phyloP scores from a whole-genome alignment of 2,113 vertebrate species.

The Dryoscopus gambensis region DNA sequence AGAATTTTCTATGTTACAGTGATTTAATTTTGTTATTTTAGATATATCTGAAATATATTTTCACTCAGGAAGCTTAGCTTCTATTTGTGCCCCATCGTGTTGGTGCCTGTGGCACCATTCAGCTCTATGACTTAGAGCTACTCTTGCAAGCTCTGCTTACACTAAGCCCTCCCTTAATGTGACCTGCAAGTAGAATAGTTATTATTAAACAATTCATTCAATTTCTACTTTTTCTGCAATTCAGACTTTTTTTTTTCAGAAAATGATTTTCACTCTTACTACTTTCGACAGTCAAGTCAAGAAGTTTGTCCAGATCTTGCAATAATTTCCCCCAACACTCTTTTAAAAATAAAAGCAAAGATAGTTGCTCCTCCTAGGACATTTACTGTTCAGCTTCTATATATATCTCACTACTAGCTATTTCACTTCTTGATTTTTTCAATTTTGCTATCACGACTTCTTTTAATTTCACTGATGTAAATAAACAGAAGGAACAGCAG shows the following conservation, averaged over 20 bases:
- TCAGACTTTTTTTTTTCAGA: background rate
- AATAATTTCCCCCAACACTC: background rate
- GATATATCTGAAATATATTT: background rate
- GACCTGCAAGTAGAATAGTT: background rate
- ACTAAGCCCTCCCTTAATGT: background rate
- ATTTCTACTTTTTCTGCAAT: background rate
- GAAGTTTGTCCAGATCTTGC: background rate
- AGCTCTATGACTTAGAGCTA: rapidly evolving
- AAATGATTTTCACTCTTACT: background rate
- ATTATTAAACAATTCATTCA: background rate
- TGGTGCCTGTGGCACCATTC: background rate
- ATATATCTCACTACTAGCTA: background rate
- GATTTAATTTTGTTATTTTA: background rate
- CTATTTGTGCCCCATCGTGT: background rate
- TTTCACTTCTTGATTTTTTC: background rate
- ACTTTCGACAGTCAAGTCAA: background rate
- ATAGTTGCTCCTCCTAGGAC: background rate
- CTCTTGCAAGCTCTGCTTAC: background rate
- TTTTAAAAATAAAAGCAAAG: background rate
- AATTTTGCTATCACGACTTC: background rate
- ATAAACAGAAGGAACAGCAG: background rate
- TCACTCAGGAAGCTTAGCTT: background rate
- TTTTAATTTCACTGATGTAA: background rate
- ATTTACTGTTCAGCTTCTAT: background rate
- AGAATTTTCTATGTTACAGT: background rate